Evolutionary conservation across 2,888 invertebrate species (phyloP).

Genomic region (Trachelus iudaicus): DNA sequence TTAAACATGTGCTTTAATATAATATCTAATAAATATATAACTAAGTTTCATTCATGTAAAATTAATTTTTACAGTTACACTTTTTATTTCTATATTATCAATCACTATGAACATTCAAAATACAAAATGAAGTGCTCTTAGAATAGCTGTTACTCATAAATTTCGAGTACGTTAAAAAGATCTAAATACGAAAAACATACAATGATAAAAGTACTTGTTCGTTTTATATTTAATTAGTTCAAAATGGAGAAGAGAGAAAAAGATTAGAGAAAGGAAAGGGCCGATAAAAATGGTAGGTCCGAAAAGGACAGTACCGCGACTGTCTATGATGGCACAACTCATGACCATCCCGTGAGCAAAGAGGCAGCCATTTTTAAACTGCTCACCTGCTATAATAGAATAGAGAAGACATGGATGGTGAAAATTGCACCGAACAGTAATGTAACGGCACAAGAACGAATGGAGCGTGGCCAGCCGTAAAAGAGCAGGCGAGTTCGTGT

Average conservation of each 20-base stretch:
- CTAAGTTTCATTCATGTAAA: not conserved
- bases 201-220: not conserved
- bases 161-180: not conserved
- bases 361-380: conserved; percentile 61
- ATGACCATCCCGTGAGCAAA: conserved; percentile 37
- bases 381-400: conserved; percentile 50
- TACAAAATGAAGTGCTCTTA: not conserved
- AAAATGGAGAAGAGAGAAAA: not conserved
- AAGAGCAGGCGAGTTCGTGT: conserved; percentile 2
- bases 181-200: not conserved
- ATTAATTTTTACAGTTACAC: not conserved
- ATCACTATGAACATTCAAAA: not conserved
- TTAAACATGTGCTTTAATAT: not conserved
- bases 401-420: conserved; percentile 30
- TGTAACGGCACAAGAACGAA: conserved; percentile 37
- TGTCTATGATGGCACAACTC: conserved; percentile 8
- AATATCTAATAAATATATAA: not conserved
- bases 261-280: not conserved
- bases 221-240: not conserved
- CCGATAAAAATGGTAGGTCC: not conserved
- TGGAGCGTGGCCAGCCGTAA: conserved; percentile 33
- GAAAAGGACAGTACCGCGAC: not conserved
- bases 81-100: too few species aligned
- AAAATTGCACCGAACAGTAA: conserved; percentile 38
- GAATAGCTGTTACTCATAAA: not conserved